Evolutionary conservation across 2,113 vertebrate genomes (phyloP).

Genomic region (Ictidomys tridecemlineatus): DNA sequence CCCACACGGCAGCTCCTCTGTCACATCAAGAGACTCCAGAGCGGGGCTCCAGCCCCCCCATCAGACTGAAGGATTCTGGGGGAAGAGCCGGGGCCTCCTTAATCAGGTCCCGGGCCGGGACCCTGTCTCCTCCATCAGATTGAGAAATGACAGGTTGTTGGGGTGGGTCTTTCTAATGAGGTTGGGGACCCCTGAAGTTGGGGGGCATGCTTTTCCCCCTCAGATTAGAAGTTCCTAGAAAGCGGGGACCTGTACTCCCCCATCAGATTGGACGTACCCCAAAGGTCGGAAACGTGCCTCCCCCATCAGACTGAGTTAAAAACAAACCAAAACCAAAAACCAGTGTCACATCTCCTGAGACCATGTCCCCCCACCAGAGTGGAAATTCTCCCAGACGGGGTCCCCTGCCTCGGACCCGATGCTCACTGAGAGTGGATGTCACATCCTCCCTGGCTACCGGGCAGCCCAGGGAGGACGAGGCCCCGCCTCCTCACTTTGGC

Average conservation of each 20-base stretch:
- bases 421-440: not conserved
- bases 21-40: not conserved
- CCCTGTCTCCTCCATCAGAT: slow-evolving; percentile 51
- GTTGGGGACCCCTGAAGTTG: not conserved
- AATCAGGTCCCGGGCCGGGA: slow-evolving; percentile 12
- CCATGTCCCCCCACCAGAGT: slow-evolving; percentile 11
- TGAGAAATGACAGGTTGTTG: not conserved
- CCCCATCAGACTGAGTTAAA: slow-evolving; percentile 67
- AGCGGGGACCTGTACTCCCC: slow-evolving; percentile 54
- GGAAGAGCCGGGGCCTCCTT: slow-evolving; percentile 28
- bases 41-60: not conserved
- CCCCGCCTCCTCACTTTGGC: not conserved
- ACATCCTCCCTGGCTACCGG: not conserved
- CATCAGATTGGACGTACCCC: slow-evolving; percentile 64
- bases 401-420: not conserved
- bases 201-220: not conserved
- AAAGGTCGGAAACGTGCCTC: slow-evolving; percentile 30
- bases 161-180: not conserved
- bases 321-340: not conserved
- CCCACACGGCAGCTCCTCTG: not conserved
- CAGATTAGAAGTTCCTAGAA: slow-evolving; percentile 33
- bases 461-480: not conserved
- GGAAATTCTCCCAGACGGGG: not conserved
- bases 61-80: not conserved
- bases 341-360: not conserved